Percentiles rank a stretch among this genome's conserved stretches.
Evolutionary conservation across 2,113 vertebrate genomes (phyloP).

Genomic region (Protobothrops flavoviridis): DNA sequence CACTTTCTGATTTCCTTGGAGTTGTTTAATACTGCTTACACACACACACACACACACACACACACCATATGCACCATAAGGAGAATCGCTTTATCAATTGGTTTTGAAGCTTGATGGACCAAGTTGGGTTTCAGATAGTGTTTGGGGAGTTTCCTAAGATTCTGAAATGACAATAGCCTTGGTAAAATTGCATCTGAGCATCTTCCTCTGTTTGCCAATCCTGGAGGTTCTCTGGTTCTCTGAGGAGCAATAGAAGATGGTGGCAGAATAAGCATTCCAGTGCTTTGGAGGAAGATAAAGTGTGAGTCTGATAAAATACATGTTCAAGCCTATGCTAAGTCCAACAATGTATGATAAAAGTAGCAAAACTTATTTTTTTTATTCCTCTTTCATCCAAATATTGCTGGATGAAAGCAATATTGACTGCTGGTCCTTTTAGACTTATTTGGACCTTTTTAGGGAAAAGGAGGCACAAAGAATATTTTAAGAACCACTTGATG

Average conservation of each 20-base stretch:
- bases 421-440: neutral
- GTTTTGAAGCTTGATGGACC: neutral
- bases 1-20: neutral
- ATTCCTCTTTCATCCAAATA: neutral
- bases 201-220: neutral
- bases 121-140: neutral
- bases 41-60: neutral
- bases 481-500: neutral
- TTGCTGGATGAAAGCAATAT: neutral
- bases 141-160: neutral
- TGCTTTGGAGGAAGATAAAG: neutral
- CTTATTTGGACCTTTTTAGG: neutral
- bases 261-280: neutral
- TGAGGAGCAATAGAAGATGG: neutral
- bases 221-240: neutral
- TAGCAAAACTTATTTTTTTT: neutral
- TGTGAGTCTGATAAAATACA: neutral
- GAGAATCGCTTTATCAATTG: neutral
- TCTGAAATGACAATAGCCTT: neutral
- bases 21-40: neutral
- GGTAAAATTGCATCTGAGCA: neutral
- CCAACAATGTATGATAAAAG: neutral
- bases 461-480: neutral
- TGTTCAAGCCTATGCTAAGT: neutral
- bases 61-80: neutral